A percentile compares a stretch with the other conserved stretches of the same genome.
phyloP scores from a whole-genome alignment of 1,140 invertebrate genomes.

The Augochlora pura region DNA sequence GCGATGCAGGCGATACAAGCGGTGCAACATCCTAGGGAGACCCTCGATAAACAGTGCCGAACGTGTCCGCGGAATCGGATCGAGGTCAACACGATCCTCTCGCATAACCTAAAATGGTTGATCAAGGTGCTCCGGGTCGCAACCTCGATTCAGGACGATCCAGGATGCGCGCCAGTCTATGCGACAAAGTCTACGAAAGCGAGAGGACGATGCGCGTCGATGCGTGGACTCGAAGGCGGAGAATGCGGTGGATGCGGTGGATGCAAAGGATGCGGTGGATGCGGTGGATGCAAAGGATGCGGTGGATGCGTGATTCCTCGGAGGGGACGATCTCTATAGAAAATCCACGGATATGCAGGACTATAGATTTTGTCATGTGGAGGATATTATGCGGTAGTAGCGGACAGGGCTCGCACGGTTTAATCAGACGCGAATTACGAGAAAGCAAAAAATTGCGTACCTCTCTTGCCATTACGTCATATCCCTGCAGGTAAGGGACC shows the following conservation, averaged over 20 bases:
- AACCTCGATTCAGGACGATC: too few species aligned
- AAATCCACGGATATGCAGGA: too few species aligned
- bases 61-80: neutral
- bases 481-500: constrained; percentile 78
- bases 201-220: neutral
- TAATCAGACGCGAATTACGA: neutral
- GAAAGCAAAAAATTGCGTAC: constrained; percentile 66
- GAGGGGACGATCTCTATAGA: too few species aligned
- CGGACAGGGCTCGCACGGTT: too few species aligned
- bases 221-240: neutral
- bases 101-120: neutral
- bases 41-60: neutral
- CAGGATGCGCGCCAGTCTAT: neutral
- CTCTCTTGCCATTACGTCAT: constrained; percentile 83
- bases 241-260: neutral
- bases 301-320: neutral
- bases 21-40: neutral
- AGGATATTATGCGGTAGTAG: too few species aligned
- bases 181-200: neutral
- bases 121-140: neutral
- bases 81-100: neutral
- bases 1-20: too few species aligned
- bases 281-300: neutral
- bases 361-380: too few species aligned
- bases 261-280: neutral